A percentile compares a stretch with the other conserved stretches of the same genome.
Evolutionary conservation across 2,797 vertebrate species (phyloP).

Genomic region (Tokudaia tokunoshimensis): DNA sequence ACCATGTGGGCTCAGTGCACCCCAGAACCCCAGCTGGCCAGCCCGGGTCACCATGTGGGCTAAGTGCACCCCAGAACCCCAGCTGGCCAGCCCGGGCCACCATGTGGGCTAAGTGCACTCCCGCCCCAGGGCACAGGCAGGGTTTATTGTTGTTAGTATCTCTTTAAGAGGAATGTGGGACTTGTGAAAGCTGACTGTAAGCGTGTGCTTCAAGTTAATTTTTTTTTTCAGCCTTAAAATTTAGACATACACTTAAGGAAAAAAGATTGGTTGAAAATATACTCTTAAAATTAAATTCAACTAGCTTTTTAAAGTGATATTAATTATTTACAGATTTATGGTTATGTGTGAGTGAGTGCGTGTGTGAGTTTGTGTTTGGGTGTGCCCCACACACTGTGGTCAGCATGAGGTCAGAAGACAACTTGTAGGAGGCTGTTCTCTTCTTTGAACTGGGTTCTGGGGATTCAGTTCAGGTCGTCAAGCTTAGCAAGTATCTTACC

Average conservation of each 20-base stretch:
- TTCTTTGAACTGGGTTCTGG: background rate
- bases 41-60: too few species aligned
- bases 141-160: background rate
- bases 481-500: background rate
- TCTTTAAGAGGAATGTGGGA: background rate
- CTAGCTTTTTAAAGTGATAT: background rate
- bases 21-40: too few species aligned
- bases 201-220: background rate
- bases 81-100: background rate
- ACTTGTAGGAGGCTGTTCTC: background rate
- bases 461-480: background rate
- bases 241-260: constrained; percentile 22
- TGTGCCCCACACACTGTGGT: background rate
- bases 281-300: constrained; percentile 41
- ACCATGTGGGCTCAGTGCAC: too few species aligned
- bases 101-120: too few species aligned
- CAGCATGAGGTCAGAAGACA: background rate
- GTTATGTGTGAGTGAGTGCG: background rate
- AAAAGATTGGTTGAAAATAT: constrained; percentile 20
- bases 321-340: background rate
- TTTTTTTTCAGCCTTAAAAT: constrained; percentile 49
- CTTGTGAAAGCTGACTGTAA: background rate
- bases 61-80: background rate
- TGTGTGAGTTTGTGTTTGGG: background rate
- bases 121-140: background rate